A percentile compares a stretch with the other conserved stretches of the same genome.
phyloP scores from a whole-genome alignment of 2,888 invertebrate species.

The Altica lythri region DNA sequence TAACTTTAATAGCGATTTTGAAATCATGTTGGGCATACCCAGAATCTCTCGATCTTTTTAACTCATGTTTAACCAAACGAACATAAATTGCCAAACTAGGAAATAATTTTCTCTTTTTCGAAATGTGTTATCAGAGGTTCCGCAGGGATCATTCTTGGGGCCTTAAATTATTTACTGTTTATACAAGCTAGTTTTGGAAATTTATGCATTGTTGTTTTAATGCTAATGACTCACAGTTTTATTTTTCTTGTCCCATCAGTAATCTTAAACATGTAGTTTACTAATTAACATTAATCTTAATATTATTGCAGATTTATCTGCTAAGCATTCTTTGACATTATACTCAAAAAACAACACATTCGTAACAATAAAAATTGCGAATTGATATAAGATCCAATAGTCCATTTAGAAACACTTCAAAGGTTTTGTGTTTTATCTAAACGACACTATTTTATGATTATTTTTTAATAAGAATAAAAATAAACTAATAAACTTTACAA shows the following conservation, averaged over 20 bases:
- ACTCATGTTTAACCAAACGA: background rate
- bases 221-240: background rate
- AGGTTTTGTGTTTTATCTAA: too few relatives aligned
- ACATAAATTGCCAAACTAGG: background rate
- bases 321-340: too few relatives aligned
- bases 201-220: background rate
- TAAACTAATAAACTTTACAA: too few relatives aligned
- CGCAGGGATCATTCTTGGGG: background rate
- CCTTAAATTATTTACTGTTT: constrained; percentile 1
- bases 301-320: too few relatives aligned
- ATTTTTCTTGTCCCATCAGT: background rate
- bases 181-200: background rate
- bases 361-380: too few relatives aligned
- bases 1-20: background rate
- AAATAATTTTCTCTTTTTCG: background rate
- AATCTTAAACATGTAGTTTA: background rate
- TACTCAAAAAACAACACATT: too few relatives aligned
- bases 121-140: background rate
- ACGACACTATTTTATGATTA: too few relatives aligned
- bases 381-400: too few relatives aligned
- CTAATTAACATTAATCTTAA: background rate
- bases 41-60: background rate
- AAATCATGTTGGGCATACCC: background rate
- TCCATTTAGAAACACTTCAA: too few relatives aligned
- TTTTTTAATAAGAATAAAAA: too few relatives aligned